Evolutionary conservation across 2,113 vertebrate species (phyloP).

Genomic region (Stomatorhinus ivindoensis): DNA sequence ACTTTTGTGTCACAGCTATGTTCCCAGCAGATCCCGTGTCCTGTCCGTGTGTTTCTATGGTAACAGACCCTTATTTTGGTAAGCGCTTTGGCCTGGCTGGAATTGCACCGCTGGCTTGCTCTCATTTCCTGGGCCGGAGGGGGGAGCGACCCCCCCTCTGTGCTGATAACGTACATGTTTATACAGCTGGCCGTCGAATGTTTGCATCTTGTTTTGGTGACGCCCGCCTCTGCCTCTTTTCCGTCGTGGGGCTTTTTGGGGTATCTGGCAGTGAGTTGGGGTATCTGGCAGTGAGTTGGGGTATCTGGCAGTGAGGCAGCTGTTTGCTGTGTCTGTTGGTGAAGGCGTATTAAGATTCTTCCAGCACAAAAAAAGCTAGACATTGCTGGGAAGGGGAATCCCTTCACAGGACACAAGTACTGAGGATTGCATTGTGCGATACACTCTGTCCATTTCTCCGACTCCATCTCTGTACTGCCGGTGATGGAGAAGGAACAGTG

Average conservation of each 20-base stretch:
- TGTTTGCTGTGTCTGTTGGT: conserved; percentile 34
- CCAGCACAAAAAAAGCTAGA: not conserved
- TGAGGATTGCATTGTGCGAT: not conserved
- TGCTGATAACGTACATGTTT: conserved; percentile 59
- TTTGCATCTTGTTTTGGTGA: conserved; percentile 40
- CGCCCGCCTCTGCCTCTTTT: conserved; percentile 19
- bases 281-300: conserved; percentile 25
- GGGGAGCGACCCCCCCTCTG: conserved; percentile 49
- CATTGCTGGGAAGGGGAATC: not conserved
- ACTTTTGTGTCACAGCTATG: not conserved
- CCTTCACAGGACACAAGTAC: not conserved
- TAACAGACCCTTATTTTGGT: not conserved
- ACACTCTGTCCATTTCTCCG: not conserved
- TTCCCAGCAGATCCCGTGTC: not conserved
- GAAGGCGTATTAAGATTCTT: conserved; percentile 10
- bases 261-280: conserved; percentile 27
- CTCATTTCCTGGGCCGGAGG: conserved; percentile 47
- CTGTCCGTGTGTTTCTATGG: conserved; percentile 6
- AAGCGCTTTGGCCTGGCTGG: conserved; percentile 28
- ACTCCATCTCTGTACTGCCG: not conserved
- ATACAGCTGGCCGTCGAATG: conserved; percentile 57
- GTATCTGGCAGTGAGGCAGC: conserved; percentile 40
- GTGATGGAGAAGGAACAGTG: not conserved
- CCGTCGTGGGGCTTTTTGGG: conserved; percentile 18
- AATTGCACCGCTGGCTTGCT: conserved; percentile 35